Base-by-base conservation (phyloP, 2,797 vertebrate genomes). In the Calcarius lapponicus region DNA sequence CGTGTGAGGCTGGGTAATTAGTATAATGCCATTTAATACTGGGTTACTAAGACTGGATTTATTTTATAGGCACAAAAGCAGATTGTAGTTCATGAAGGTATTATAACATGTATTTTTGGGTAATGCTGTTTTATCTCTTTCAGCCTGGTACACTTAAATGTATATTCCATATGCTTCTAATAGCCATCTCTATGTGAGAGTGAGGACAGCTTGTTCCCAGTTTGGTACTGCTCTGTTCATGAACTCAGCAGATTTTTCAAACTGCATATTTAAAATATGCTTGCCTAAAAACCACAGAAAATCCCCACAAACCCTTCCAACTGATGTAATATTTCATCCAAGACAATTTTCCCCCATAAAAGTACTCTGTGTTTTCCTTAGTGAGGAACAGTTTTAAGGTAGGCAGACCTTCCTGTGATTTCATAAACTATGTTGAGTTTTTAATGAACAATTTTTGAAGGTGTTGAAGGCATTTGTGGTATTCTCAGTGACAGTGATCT, bases 61-160 rank as follows among this genome's bases (percentile, higher is more conserved):
- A 75, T 92, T 92, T 93, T 85, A 62, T 73, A 73, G 73, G 83
- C 91, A 90, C 92, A 92, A 79, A 88, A 94, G 79, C 50, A 84
- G 80, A 91, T 86, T 96, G 94, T 54, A 82, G 66, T 95, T 93
- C 86, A 36, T 70, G 84, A 81, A 75, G 51, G 80, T 75, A 65
- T 92, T 95, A 93, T 12, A 82, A 57, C 54, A 13, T 70, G 88
- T 92, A 81, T 86, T 90, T 93, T 36, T 84, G 92, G 86, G 78
- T 94, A 92, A 75, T 73, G 85, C 90, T 79, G 51, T 80, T 97
- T 88, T 88, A 90, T 94, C 82, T 96, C 76, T 80, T 84, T 70
- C 73, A 90, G 85, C 80, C 42, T 73, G 48, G 80, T 29, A 29
- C 0, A 0, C 56, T 76, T 67, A 26, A 85, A 80, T 69, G 60